Base-by-base conservation (phyloP, 2,113 vertebrate species). In the Aythya baeri region DNA sequence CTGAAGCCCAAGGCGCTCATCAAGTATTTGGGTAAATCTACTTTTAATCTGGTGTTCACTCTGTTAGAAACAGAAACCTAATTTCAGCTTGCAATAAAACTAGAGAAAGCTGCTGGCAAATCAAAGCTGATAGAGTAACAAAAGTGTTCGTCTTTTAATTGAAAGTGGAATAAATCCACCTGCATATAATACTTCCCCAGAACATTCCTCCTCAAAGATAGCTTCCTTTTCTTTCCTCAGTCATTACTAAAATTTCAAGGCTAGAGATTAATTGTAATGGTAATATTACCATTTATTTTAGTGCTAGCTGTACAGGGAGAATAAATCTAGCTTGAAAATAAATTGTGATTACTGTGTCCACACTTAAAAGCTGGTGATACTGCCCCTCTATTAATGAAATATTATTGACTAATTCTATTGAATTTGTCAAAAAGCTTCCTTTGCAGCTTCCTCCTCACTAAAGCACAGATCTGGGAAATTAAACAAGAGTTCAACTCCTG, bases 241-340 rank as follows among this genome's bases (percentile, higher is more conserved):
- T 31, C 83, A 71, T 87, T 67, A 75, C 63, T 83, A 78, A 70
- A 62, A 73, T 88, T 92, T 96, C 75, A 92, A 86, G 89, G 96
- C 92, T 87, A 96, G 85, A 94, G 88, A 97, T 96, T 96, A 96
- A 97, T 96, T 96, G 89, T 88, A 83, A 95, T 89, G 67, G 89
- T 57, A 86, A 92, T 91, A 86, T 88, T 91, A 29, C 74, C 61
- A 63, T 96, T 94, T 88, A 54, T 96, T 97, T 96, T 94, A 91
- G 80, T 90, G 76, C 77, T 85, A 95, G 63, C 71, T 87, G 71
- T 89, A 92, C 63, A 59, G 84, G 89, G 68, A 92, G 70, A 83
- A 79, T 93, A 97, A 97, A 94, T 94, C 82, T 93, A 79, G 50
- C 54, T 63, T 79, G 82, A 88, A 94, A 95, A 96, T 66, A 94